Evolutionary conservation across 1,140 invertebrate genomes (phyloP).

Genomic region (Mya arenaria): DNA sequence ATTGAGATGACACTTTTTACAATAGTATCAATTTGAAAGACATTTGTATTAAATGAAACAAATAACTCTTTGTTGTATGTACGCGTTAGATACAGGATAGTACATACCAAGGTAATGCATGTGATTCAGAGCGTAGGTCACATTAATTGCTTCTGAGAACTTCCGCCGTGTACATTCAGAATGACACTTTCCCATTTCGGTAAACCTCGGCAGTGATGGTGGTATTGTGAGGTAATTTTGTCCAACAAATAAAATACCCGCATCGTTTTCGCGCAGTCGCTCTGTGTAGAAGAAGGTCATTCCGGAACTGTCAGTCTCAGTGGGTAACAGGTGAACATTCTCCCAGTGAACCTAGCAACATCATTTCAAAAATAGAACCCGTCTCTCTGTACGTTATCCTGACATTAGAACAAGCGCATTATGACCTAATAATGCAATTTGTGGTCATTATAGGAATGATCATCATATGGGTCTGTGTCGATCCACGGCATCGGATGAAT

Average conservation of each 20-base stretch:
- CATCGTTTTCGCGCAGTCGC: slow-evolving; percentile 46
- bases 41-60: too few species aligned
- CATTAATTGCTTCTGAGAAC: slow-evolving; percentile 31
- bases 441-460: background rate
- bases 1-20: too few species aligned
- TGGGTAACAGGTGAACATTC: slow-evolving; percentile 18
- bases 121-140: slow-evolving; percentile 52
- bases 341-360: slow-evolving; percentile 59
- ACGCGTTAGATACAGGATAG: too few species aligned
- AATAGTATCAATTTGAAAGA: too few species aligned
- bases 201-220: slow-evolving; percentile 5
- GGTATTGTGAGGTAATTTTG: slow-evolving; percentile 53
- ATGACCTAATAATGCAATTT: background rate
- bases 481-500: background rate
- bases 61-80: background rate
- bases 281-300: slow-evolving; percentile 60
- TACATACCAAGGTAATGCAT: slow-evolving; percentile 63
- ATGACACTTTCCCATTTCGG: slow-evolving; percentile 29
- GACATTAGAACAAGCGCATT: background rate
- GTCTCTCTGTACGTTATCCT: background rate
- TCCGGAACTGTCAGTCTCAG: slow-evolving; percentile 52
- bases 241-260: slow-evolving; percentile 42
- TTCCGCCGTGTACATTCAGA: slow-evolving; percentile 34
- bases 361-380: background rate
- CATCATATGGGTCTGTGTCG: too few species aligned